Evolutionary conservation across 2,888 invertebrate genomes (phyloP).

Genomic region (Patella depressa): DNA sequence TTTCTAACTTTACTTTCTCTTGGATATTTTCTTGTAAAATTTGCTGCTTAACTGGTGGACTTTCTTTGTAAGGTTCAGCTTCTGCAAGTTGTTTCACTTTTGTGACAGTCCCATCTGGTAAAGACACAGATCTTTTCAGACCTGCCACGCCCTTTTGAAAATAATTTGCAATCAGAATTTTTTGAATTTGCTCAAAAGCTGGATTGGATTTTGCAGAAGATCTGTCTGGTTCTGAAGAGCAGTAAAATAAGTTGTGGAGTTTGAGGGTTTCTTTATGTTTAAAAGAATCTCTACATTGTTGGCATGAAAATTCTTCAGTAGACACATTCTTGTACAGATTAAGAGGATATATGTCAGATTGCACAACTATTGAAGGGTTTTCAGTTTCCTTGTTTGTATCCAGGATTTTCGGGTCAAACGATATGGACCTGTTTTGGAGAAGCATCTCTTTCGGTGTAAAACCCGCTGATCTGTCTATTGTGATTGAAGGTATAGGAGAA

Average conservation of each 20-base stretch:
- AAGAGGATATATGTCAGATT: slow-evolving; percentile 17
- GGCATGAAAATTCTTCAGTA: slow-evolving; percentile 73
- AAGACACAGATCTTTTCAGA: slow-evolving; percentile 27
- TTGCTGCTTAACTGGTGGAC: background rate
- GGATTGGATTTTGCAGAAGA: background rate
- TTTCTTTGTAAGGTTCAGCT: slow-evolving; percentile 25
- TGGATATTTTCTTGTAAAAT: background rate
- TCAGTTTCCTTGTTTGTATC: slow-evolving; percentile 20
- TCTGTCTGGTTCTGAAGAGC: slow-evolving; percentile 62
- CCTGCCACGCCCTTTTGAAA: slow-evolving; percentile 20
- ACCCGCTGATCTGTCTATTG: background rate
- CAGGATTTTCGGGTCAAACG: slow-evolving; percentile 65
- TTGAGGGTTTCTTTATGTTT: slow-evolving; percentile 86
- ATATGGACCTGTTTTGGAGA: background rate
- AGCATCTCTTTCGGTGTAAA: background rate
- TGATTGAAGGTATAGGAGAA: background rate
- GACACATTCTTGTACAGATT: background rate
- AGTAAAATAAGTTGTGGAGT: slow-evolving; percentile 84
- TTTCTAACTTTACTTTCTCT: background rate
- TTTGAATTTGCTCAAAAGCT: slow-evolving; percentile 20
- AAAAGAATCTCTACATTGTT: slow-evolving; percentile 84
- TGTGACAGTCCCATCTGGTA: slow-evolving; percentile 16
- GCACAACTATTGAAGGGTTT: slow-evolving; percentile 22
- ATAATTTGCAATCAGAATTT: slow-evolving; percentile 27
- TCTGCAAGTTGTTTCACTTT: slow-evolving; percentile 34